Percentiles rank a stretch among this genome's conserved stretches.
Conservation (phyloP, 2,113 vertebrate species). For the Nanorana parkeri region DNA sequence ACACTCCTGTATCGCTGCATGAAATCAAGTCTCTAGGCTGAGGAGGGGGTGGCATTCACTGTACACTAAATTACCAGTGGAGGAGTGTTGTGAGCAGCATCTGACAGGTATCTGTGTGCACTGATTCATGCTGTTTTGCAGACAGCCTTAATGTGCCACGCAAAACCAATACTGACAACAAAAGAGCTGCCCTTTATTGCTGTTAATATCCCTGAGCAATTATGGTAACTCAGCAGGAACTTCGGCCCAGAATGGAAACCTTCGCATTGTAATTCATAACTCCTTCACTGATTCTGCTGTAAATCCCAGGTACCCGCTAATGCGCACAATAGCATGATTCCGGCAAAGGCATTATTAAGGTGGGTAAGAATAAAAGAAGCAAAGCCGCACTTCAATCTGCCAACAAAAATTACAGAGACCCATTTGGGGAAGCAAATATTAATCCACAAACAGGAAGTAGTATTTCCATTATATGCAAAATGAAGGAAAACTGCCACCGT, state of each 20-base stretch:
- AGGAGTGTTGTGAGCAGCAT: conserved; percentile 9
- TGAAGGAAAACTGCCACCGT: too few species aligned
- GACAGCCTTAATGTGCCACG: conserved; percentile 55
- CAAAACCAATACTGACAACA: conserved; percentile 60
- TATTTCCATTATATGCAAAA: too few species aligned
- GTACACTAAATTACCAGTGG: conserved; percentile 23
- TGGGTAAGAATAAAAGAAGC: conserved; percentile 1
- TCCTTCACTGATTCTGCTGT: conserved; percentile 54
- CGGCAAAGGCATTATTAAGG: conserved; percentile 44
- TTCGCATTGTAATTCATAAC: conserved; percentile 52
- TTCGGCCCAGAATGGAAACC: conserved; percentile 61
- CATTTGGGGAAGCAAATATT: background rate
- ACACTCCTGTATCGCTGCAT: background rate
- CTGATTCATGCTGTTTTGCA: conserved; percentile 56
- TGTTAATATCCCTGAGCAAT: conserved; percentile 66
- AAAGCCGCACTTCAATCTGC: background rate
- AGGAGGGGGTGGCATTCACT: background rate
- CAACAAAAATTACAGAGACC: background rate
- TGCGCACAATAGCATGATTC: conserved; percentile 13
- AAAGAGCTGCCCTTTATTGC: conserved; percentile 64
- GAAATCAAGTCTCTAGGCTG: conserved; percentile 1
- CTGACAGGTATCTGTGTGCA: conserved; percentile 47
- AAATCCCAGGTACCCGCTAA: conserved; percentile 59
- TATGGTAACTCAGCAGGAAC: conserved; percentile 63
- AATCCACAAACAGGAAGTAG: background rate